phyloP scores from a whole-genome alignment of 2,888 invertebrate genomes.

The Cephalotes varians region DNA sequence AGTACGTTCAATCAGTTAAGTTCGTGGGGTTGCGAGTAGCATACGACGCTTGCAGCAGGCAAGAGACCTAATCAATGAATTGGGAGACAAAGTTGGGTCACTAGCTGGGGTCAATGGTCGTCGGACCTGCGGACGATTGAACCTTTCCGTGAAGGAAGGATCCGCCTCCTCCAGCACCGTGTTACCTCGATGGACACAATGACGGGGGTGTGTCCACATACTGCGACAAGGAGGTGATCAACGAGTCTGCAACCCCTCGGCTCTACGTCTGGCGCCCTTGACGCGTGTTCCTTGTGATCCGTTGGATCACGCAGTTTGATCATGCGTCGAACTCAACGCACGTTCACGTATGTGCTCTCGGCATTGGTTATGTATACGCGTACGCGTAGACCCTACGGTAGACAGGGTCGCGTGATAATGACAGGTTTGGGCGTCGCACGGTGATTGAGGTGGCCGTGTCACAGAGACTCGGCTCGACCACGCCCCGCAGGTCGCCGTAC shows the following conservation, averaged over 20 bases:
- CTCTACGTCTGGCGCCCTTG: conserved; percentile 69
- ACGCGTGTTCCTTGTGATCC: conserved; percentile 71
- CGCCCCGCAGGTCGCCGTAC: conserved; percentile 79
- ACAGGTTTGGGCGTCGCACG: conserved; percentile 83
- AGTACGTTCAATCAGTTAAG: conserved; percentile 83
- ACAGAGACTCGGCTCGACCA: conserved; percentile 82
- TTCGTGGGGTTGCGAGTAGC: conserved; percentile 61
- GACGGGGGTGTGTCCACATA: conserved; percentile 79
- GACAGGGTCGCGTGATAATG: conserved; percentile 85
- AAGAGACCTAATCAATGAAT: conserved; percentile 84
- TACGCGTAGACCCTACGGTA: conserved; percentile 72
- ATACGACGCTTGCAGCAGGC: conserved; percentile 74
- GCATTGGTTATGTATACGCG: conserved; percentile 47
- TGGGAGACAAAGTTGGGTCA: conserved; percentile 84
- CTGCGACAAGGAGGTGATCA: conserved; percentile 71
- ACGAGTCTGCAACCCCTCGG: conserved; percentile 59
- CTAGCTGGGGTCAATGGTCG: conserved; percentile 75
- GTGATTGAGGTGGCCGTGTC: conserved; percentile 84
- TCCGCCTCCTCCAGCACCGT: conserved; percentile 39
- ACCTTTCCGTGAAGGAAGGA: conserved; percentile 62
- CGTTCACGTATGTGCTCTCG: conserved; percentile 51
- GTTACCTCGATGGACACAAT: conserved; percentile 76
- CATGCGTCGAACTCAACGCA: conserved; percentile 64
- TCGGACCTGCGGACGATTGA: conserved; percentile 79
- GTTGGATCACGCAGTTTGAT: conserved; percentile 65